phyloP scores from a whole-genome alignment of 2,797 vertebrate species.

The Neostethus bicornis region DNA sequence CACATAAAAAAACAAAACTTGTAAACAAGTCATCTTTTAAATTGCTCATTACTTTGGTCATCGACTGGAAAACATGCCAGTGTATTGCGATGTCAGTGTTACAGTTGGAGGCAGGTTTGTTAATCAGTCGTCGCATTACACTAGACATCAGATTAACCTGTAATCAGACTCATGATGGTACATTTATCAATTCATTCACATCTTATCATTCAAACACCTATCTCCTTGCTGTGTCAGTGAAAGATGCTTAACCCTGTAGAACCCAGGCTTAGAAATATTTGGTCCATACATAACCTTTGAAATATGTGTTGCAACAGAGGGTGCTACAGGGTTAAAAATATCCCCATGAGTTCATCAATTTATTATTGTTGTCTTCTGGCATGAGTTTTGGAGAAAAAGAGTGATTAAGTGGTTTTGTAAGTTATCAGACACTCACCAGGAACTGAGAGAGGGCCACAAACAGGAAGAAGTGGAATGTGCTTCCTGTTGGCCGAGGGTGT shows the following conservation, averaged over 20 bases:
- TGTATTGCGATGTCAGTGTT: background rate
- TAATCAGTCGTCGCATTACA: constrained; percentile 2
- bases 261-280: too few species aligned
- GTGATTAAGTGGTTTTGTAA: constrained; percentile 78
- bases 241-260: too few species aligned
- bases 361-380: constrained; percentile 61
- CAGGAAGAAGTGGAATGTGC: constrained; percentile 86
- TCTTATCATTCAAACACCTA: constrained; percentile 16
- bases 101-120: background rate
- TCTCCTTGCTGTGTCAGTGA: constrained; percentile 10
- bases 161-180: background rate
- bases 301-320: too few species aligned
- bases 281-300: too few species aligned
- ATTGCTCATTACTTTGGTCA: constrained; percentile 6
- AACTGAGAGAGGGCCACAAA: constrained; percentile 81
- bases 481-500: constrained; percentile 76
- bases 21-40: constrained; percentile 4
- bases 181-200: constrained; percentile 9
- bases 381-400: constrained; percentile 49
- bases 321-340: too few species aligned
- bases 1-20: background rate
- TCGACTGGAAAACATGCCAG: background rate
- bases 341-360: constrained; percentile 51
- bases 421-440: constrained; percentile 83
- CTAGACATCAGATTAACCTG: background rate